Evolutionary conservation across 2,797 vertebrate genomes (phyloP).

Genomic region (Capromys pilorides): DNA sequence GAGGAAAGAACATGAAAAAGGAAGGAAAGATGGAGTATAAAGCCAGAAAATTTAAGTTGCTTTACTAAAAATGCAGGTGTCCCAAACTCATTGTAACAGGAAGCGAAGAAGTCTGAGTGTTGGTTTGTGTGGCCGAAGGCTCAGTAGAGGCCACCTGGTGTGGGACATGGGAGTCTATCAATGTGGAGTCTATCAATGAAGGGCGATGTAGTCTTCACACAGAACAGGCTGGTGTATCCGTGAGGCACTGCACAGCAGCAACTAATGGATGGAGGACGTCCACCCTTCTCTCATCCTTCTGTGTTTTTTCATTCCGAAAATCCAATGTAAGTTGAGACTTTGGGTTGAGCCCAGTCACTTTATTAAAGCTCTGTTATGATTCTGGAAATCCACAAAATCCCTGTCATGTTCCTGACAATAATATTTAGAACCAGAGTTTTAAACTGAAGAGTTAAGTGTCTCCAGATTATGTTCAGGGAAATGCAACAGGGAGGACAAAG

Average conservation of each 20-base stretch:
- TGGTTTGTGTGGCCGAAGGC: background rate
- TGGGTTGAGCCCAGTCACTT: background rate
- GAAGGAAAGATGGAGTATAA: background rate
- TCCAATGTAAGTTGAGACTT: conserved; percentile 25
- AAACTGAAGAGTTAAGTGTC: conserved; percentile 32
- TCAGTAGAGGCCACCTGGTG: background rate
- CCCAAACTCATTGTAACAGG: too few species aligned
- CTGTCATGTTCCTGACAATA: conserved; percentile 45
- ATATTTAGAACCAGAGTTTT: conserved; percentile 58
- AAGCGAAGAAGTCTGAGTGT: background rate
- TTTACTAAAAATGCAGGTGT: background rate
- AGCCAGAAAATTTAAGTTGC: background rate
- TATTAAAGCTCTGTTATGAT: conserved; percentile 42
- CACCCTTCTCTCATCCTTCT: background rate
- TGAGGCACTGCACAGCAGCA: background rate
- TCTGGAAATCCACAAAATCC: conserved; percentile 34
- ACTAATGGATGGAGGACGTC: background rate
- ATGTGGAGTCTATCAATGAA: too few species aligned
- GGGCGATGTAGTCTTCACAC: background rate
- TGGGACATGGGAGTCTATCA: background rate
- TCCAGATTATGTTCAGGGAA: conserved; percentile 36
- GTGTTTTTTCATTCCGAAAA: background rate
- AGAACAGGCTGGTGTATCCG: background rate
- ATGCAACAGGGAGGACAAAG: conserved; percentile 48
- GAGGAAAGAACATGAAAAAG: background rate